Evolutionary conservation across 2,113 vertebrate genomes (phyloP).

Genomic region (Corapipo altera): DNA sequence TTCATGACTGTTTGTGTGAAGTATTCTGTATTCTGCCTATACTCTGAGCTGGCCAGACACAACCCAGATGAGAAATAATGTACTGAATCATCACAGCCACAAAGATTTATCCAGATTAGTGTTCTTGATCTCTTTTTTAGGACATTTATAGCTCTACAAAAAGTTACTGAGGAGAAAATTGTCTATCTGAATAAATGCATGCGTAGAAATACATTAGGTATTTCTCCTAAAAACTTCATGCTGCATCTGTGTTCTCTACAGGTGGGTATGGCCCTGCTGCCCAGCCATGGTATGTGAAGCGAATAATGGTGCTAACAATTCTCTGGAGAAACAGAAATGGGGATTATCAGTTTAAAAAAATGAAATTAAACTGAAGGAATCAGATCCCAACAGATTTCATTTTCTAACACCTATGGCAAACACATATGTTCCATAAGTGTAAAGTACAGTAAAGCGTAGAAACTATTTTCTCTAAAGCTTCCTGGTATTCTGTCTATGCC

Average conservation of each 20-base stretch:
- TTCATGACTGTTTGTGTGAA: neutral
- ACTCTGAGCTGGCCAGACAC: neutral
- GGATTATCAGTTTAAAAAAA: neutral
- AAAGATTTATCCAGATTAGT: neutral
- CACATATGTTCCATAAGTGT: neutral
- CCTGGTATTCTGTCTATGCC: neutral
- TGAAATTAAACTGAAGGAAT: neutral
- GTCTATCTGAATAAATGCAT: neutral
- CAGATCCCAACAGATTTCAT: neutral
- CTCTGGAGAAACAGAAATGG: neutral
- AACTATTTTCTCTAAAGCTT: neutral
- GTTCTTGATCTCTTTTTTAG: neutral
- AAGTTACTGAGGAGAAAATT: neutral
- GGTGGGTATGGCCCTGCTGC: neutral
- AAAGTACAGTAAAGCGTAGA: neutral
- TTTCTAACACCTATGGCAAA: neutral
- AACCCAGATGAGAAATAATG: neutral
- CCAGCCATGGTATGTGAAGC: neutral
- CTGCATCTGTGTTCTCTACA: neutral
- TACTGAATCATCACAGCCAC: neutral
- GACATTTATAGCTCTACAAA: neutral
- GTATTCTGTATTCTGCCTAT: neutral
- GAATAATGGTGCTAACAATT: neutral
- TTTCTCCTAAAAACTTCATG: neutral
- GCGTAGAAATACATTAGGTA: neutral